These are phyloP conservation scores for Camptogramma bilineatum DNA, from an alignment of 2,888 invertebrate genomes.

Conservation along the genomic window DNA sequence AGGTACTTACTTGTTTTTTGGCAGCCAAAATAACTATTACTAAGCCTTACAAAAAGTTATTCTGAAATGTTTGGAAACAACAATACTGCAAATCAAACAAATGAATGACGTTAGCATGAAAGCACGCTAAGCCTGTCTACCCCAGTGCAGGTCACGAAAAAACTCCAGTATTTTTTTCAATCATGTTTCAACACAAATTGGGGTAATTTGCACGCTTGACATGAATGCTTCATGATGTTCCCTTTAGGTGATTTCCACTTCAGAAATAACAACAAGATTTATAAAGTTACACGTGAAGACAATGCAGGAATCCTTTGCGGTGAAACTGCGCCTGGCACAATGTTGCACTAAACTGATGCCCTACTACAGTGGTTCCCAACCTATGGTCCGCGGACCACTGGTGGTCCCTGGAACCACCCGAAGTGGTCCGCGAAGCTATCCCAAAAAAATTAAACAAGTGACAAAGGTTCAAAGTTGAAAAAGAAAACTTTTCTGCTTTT, in stretches of 20 bases:
- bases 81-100: constrained; percentile 21
- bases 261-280: constrained; percentile 27
- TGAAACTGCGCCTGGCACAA: constrained; percentile 42
- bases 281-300: constrained; percentile 38
- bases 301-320: constrained; percentile 34
- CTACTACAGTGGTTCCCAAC: too few species aligned
- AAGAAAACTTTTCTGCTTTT: too few species aligned
- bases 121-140: constrained; percentile 28
- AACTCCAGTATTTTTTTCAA: constrained; percentile 37
- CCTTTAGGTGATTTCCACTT: constrained; percentile 36
- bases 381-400: too few species aligned
- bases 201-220: constrained; percentile 38
- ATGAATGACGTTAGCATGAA: constrained; percentile 26
- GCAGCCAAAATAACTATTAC: not conserved
- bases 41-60: not conserved
- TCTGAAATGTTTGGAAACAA: constrained; percentile 6
- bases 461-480: too few species aligned
- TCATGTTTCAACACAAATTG: constrained; percentile 40
- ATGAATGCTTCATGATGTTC: constrained; percentile 32
- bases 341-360: constrained; percentile 37
- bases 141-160: constrained; percentile 28
- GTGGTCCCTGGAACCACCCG: too few species aligned
- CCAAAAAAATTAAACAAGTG: too few species aligned
- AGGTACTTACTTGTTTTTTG: not conserved
- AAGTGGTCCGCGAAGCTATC: too few species aligned